These are phyloP conservation scores for Stegastes partitus DNA, from an alignment of 2,113 vertebrate genomes.

Conservation along the genomic window DNA sequence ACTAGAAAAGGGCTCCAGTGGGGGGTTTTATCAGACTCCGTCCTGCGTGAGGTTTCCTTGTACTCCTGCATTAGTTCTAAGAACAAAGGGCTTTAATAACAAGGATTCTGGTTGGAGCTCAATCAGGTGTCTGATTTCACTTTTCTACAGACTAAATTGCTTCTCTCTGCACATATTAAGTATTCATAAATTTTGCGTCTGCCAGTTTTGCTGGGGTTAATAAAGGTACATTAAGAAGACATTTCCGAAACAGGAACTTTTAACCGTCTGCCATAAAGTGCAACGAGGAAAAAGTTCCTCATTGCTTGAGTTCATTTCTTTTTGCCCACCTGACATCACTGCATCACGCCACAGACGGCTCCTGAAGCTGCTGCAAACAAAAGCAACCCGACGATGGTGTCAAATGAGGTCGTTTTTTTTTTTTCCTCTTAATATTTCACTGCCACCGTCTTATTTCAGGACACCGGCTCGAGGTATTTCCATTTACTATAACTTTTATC, in stretches of 20 bases:
- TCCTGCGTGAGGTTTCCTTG: slow-evolving; percentile 11
- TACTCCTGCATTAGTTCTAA: slow-evolving; percentile 24
- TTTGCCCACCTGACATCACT: too few species aligned
- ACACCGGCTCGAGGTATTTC: slow-evolving; percentile 23
- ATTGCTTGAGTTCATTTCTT: too few species aligned
- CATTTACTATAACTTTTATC: slow-evolving; percentile 34
- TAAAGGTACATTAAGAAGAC: background rate
- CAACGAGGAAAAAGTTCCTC: too few species aligned
- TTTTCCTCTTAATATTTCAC: slow-evolving; percentile 1
- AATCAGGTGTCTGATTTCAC: slow-evolving; percentile 51
- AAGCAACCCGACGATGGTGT: background rate
- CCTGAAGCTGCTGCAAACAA: background rate
- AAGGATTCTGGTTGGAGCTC: slow-evolving; percentile 24
- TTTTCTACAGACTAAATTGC: slow-evolving; percentile 38
- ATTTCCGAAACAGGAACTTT: background rate
- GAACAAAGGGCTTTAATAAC: slow-evolving; percentile 38
- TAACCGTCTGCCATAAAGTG: too few species aligned
- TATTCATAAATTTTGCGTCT: slow-evolving; percentile 37
- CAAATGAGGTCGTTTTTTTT: background rate
- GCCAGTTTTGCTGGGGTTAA: slow-evolving; percentile 16
- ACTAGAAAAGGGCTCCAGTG: background rate
- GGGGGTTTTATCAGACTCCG: slow-evolving; percentile 3
- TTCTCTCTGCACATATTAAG: slow-evolving; percentile 42
- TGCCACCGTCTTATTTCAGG: background rate
- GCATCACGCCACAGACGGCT: too few species aligned